These are phyloP conservation scores for Sebastes hubbsi DNA, from an alignment of 2,797 vertebrate genomes.

Conservation along the genomic window DNA sequence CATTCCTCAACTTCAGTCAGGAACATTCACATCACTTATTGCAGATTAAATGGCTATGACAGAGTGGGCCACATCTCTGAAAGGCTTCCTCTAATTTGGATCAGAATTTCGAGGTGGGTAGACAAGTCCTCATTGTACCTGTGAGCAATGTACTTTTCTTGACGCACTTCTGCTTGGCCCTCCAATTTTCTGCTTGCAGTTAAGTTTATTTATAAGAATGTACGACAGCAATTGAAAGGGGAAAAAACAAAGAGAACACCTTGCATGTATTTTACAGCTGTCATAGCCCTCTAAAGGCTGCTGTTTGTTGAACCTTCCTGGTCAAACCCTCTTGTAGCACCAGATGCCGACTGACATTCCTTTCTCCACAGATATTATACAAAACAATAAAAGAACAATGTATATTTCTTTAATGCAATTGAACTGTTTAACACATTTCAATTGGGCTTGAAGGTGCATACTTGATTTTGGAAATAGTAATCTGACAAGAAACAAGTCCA, in stretches of 20 bases:
- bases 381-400: background rate
- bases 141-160: background rate
- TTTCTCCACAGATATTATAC: no score
- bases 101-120: background rate
- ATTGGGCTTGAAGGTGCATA: background rate
- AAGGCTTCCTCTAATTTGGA: background rate
- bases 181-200: no score
- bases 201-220: background rate
- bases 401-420: background rate
- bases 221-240: background rate
- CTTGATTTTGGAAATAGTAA: background rate
- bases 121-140: background rate
- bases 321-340: no score
- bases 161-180: background rate
- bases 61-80: no score
- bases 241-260: background rate
- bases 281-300: no score
- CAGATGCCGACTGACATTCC: no score
- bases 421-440: background rate
- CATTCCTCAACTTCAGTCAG: no score
- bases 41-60: no score
- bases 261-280: background rate
- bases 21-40: no score
- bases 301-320: no score
- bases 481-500: background rate